A percentile compares a stretch with the other conserved stretches of the same genome.
These are phyloP conservation scores for Pectinophora gossypiella DNA, from an alignment of 1,140 invertebrate species.

Conservation along the genomic window DNA sequence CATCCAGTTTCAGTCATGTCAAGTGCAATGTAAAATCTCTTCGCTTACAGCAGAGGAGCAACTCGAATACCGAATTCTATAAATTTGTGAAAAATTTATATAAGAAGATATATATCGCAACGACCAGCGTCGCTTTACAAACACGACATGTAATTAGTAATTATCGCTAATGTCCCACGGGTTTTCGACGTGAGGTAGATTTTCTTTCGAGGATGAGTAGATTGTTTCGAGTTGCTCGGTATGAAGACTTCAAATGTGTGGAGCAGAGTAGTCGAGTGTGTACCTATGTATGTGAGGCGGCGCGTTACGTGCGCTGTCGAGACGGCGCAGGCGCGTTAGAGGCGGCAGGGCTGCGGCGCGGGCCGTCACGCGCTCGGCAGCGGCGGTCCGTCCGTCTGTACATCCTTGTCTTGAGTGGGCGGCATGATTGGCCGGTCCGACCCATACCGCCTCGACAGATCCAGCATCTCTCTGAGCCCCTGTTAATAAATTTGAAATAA, in stretches of 20 bases:
- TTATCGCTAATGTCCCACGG: too few species aligned
- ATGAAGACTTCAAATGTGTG: constrained; percentile 18
- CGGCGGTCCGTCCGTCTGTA: constrained; percentile 77
- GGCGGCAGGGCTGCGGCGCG: constrained; percentile 32
- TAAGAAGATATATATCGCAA: not conserved
- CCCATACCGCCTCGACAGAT: constrained; percentile 81
- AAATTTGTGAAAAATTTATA: too few species aligned
- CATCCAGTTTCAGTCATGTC: too few species aligned
- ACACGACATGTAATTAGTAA: too few species aligned
- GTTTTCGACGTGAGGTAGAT: too few species aligned
- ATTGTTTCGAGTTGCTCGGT: not conserved
- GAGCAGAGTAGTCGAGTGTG: constrained; percentile 22
- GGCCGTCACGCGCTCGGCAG: constrained; percentile 55
- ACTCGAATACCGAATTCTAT: not conserved
- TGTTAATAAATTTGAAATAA: too few species aligned
- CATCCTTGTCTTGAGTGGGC: constrained; percentile 78
- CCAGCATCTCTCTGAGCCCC: constrained; percentile 82
- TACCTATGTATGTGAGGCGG: constrained; percentile 18
- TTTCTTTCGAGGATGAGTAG: too few species aligned
- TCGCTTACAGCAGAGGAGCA: too few species aligned
- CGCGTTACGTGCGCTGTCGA: not conserved
- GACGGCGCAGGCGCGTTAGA: constrained; percentile 13
- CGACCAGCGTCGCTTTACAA: not conserved
- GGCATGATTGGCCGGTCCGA: constrained; percentile 64
- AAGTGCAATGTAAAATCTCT: too few species aligned